Evolutionary conservation across 2,797 vertebrate genomes (phyloP).

Genomic region (Scleropages formosus): DNA sequence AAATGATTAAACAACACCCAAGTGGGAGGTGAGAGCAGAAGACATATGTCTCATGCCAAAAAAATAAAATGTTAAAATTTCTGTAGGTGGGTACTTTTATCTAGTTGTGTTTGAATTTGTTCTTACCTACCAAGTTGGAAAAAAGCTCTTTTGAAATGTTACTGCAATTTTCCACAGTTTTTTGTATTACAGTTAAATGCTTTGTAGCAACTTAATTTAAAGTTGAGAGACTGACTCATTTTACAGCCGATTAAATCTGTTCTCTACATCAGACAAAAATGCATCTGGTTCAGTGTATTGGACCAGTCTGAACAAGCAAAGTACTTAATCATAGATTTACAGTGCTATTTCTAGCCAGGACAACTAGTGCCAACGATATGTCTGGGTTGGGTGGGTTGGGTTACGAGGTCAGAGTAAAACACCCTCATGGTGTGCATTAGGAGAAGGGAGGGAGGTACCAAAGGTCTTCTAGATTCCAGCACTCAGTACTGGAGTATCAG

Average conservation of each 20-base stretch:
- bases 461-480: slow-evolving; percentile 10
- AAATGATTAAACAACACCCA: background rate
- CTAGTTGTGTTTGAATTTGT: too few relatives aligned
- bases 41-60: background rate
- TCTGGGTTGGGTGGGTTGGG: slow-evolving; percentile 34
- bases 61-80: too few relatives aligned
- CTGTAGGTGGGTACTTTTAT: too few relatives aligned
- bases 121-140: too few relatives aligned
- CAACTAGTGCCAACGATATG: slow-evolving; percentile 41
- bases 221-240: background rate
- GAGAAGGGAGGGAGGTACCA: background rate
- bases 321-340: slow-evolving; percentile 55
- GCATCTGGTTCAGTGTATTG: slow-evolving; percentile 51
- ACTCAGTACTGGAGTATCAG: background rate
- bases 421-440: background rate
- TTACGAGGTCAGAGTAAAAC: slow-evolving; percentile 22
- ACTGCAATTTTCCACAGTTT: too few relatives aligned
- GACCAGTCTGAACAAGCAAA: slow-evolving; percentile 7
- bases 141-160: too few relatives aligned
- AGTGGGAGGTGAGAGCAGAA: background rate
- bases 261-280: slow-evolving; percentile 26
- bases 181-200: too few relatives aligned
- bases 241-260: background rate
- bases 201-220: too few relatives aligned
- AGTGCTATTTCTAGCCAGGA: slow-evolving; percentile 61